Percentiles rank a stretch among this genome's conserved stretches.
Evolutionary conservation across 2,888 invertebrate species (phyloP).

Genomic region (Xestia sexstrigata): DNA sequence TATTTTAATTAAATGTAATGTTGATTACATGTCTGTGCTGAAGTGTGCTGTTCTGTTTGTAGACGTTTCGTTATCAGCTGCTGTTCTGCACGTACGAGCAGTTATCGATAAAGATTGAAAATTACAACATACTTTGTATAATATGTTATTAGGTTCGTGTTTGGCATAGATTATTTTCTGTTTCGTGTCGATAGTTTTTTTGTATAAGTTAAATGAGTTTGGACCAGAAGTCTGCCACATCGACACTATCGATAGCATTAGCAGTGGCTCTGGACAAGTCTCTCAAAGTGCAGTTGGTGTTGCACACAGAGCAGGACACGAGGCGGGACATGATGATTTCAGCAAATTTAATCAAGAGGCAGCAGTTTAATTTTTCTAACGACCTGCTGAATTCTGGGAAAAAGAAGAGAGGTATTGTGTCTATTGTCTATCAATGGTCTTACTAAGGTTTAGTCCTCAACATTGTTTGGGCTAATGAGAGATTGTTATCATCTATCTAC

Average conservation of each 20-base stretch:
- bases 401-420: background rate
- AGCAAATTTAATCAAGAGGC: background rate
- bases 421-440: background rate
- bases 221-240: background rate
- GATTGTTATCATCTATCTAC: background rate
- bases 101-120: slow-evolving; percentile 41
- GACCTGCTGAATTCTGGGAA: background rate
- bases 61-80: slow-evolving; percentile 36
- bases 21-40: slow-evolving; percentile 28
- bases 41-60: slow-evolving; percentile 1
- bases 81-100: slow-evolving; percentile 30
- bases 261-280: background rate
- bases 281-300: background rate
- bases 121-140: slow-evolving; percentile 39
- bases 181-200: background rate
- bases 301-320: background rate
- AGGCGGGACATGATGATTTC: background rate
- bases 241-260: background rate
- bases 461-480: slow-evolving; percentile 11
- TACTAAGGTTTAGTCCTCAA: background rate
- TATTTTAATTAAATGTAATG: slow-evolving; percentile 41
- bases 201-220: background rate
- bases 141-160: slow-evolving; percentile 27
- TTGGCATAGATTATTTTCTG: slow-evolving; percentile 1
- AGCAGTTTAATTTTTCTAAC: background rate